Evolutionary conservation across 2,888 invertebrate genomes (phyloP).

Genomic region (Callinectes sapidus): DNA sequence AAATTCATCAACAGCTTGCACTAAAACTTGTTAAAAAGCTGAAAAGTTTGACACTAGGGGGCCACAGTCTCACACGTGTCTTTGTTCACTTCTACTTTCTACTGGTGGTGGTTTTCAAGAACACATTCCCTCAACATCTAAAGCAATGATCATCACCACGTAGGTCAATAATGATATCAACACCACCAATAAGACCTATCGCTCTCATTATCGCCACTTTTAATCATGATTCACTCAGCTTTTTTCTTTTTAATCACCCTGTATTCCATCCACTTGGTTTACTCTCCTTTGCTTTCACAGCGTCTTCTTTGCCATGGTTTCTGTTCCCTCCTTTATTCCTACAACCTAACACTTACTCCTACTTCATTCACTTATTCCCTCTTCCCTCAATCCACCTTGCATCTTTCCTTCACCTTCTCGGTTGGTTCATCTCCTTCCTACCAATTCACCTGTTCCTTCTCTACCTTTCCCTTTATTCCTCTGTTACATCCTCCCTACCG

Average conservation of each 20-base stretch:
- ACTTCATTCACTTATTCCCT: neutral
- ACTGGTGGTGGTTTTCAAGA: neutral
- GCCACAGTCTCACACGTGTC: no score
- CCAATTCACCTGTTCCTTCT: neutral
- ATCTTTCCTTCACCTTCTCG: neutral
- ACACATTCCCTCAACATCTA: neutral
- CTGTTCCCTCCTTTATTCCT: neutral
- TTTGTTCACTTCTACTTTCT: neutral
- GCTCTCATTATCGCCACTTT: neutral
- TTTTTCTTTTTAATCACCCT: neutral
- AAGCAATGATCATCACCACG: neutral
- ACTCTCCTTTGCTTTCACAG: neutral
- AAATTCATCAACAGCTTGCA: no score
- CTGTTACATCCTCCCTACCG: neutral
- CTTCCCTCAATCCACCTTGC: neutral
- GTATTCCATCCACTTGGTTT: neutral
- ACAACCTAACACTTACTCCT: neutral
- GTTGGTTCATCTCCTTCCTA: neutral
- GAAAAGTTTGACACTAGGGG: no score
- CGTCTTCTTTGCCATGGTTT: neutral
- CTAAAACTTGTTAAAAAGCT: no score
- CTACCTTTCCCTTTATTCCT: neutral
- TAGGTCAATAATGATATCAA: neutral
- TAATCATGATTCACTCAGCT: neutral
- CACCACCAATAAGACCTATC: neutral